These are phyloP conservation scores for Drosophila busckii DNA, from an alignment of 1,140 invertebrate species.

Conservation along the genomic window DNA sequence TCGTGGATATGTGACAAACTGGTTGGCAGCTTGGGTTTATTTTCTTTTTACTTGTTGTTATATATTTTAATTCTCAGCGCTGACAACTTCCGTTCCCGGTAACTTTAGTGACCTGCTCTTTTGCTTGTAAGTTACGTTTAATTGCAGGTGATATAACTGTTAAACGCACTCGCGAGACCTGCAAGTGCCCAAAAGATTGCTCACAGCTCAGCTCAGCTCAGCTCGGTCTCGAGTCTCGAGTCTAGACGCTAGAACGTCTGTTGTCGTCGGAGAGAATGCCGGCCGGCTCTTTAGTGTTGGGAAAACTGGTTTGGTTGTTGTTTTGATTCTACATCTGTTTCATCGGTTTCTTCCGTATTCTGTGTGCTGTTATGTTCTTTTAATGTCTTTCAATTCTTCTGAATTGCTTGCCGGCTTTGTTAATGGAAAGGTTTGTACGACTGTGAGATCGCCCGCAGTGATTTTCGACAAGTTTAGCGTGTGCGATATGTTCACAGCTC, in stretches of 20 bases:
- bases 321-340: conserved; percentile 30
- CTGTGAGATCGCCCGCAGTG: conserved; percentile 44
- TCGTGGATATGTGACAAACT: conserved; percentile 21
- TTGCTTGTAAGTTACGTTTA: conserved; percentile 24
- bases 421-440: conserved; percentile 62
- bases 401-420: conserved; percentile 44
- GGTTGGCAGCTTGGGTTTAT: conserved; percentile 4
- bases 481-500: not conserved
- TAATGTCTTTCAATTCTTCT: conserved; percentile 55
- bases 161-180: conserved; percentile 53
- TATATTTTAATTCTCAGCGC: conserved; percentile 13
- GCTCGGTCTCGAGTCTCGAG: conserved; percentile 2
- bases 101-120: conserved; percentile 39
- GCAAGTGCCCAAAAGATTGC: not conserved
- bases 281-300: conserved; percentile 58
- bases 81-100: conserved; percentile 44
- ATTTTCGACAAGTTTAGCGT: conserved; percentile 2
- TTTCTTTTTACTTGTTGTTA: not conserved
- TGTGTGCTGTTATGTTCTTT: conserved; percentile 39
- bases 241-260: conserved; percentile 33
- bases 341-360: conserved; percentile 35
- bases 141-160: conserved; percentile 60
- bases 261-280: conserved; percentile 55
- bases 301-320: conserved; percentile 56
- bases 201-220: too few relatives aligned